Evolutionary conservation across 2,797 vertebrate genomes (phyloP).

Genomic region (Acrossocheilus wenchowensis): DNA sequence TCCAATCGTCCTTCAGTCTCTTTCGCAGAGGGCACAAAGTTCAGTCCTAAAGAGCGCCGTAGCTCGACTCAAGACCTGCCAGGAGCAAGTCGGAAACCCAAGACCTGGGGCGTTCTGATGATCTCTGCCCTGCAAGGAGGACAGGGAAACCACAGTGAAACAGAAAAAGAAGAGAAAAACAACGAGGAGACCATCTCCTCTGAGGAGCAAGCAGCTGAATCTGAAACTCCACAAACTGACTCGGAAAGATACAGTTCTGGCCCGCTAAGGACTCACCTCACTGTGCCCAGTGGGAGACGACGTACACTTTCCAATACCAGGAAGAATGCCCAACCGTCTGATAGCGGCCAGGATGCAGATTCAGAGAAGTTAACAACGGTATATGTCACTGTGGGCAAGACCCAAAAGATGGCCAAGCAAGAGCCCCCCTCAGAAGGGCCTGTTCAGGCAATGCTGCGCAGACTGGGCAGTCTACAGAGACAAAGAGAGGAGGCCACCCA

Average conservation of each 20-base stretch:
- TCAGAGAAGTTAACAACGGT: slow-evolving; percentile 82
- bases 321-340: slow-evolving; percentile 73
- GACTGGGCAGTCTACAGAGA: slow-evolving; percentile 87
- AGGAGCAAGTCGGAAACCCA: slow-evolving; percentile 79
- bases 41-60: slow-evolving; percentile 79
- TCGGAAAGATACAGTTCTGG: slow-evolving; percentile 55
- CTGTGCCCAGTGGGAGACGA: slow-evolving; percentile 68
- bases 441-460: slow-evolving; percentile 84
- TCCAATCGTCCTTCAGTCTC: slow-evolving; percentile 94
- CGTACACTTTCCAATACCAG: slow-evolving; percentile 74
- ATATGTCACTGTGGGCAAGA: slow-evolving; percentile 88
- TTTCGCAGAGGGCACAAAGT: slow-evolving; percentile 96
- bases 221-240: slow-evolving; percentile 67
- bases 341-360: slow-evolving; percentile 65
- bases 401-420: slow-evolving; percentile 65
- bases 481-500: slow-evolving; percentile 74
- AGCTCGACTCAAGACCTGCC: slow-evolving; percentile 78
- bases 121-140: slow-evolving; percentile 69
- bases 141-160: slow-evolving; percentile 50
- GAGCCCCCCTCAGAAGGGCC: slow-evolving; percentile 77
- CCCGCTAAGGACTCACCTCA: slow-evolving; percentile 50
- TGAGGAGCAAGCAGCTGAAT: slow-evolving; percentile 62
- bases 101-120: slow-evolving; percentile 80
- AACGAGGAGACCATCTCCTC: slow-evolving; percentile 55
- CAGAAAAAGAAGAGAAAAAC: slow-evolving; percentile 64